Base-by-base conservation (phyloP, 2,113 vertebrate species). In the Dascyllus trimaculatus region DNA sequence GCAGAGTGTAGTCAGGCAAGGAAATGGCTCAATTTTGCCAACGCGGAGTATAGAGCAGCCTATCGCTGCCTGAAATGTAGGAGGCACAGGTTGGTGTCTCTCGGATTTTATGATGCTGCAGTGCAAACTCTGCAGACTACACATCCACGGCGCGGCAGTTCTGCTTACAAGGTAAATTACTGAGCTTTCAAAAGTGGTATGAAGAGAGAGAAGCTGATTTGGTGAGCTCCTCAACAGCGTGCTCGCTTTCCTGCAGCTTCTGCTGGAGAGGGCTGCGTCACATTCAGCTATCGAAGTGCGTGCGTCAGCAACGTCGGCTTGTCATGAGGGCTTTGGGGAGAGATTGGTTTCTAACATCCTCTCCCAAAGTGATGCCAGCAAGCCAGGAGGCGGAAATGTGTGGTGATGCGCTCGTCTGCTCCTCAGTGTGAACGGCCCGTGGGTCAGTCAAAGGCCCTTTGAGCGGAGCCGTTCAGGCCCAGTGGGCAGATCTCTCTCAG, bases 131-230 rank as follows among this genome's bases (percentile, higher is more conserved):
- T 48, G 80, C 74, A 64, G 51, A 72, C 46, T 5, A 22, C 32
- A 29, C 70, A 68, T 43, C 61, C 54, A 14, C 66, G n/a, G 18
- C 29, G 61, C 60, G 3, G 53, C 38, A 32, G 54, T 81, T 90
- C 62, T 83, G 86, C 86, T 86, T 76, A 72, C 70, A 70, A 88
- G 80, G 77, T 85, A 81, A 84, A 85, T 81, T 71, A 56, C 85
- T 40, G 46, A 81, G 80, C 80, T 85, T 84, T 81, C 56, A 59
- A 48, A 85, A 49, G 57, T 19, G 61, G 67, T 66, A 19, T 9
- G 59, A 80, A 69, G 32, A 17, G 62, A 80, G 52, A 54, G 75
- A 22, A 58, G 77, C 71, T 64, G 78, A 84, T 80, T 78, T 60
- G 76, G 74, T 26, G 59, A 78, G 80, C 26, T 13, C 61, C 86